A percentile compares a stretch with the other conserved stretches of the same genome.
Conservation (phyloP, 2,113 vertebrate genomes). For the Podilymbus podiceps region DNA sequence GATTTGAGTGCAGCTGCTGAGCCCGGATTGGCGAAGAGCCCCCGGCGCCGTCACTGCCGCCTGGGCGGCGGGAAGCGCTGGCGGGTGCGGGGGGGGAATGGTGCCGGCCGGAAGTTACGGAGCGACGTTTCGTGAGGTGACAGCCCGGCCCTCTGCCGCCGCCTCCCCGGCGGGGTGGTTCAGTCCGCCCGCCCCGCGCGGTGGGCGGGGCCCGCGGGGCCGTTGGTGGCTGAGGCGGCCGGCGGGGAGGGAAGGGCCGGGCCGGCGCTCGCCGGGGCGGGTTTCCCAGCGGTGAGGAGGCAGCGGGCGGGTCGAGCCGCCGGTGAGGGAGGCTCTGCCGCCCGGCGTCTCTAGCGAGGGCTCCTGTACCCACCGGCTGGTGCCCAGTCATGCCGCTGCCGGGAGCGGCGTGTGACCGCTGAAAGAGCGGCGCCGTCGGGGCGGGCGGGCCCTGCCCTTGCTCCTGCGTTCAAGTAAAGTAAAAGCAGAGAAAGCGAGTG, state of each 20-base stretch:
- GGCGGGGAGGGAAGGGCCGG: no score
- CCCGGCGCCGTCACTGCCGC: neutral
- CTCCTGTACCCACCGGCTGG: no score
- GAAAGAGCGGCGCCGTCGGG: no score
- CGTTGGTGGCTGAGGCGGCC: neutral
- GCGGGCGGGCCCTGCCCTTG: no score
- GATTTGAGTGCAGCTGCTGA: neutral
- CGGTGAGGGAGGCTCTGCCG: no score
- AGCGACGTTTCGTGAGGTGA: accelerated
- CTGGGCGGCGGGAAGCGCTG: accelerated
- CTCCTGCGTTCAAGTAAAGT: no score
- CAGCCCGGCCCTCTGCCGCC: accelerated
- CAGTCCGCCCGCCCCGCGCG: no score
- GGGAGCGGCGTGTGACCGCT: no score
- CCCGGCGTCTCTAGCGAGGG: no score
- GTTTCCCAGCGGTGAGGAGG: accelerated
- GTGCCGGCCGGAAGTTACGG: neutral
- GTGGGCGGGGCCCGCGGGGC: neutral
- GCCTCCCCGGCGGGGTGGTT: neutral
- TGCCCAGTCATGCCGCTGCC: no score
- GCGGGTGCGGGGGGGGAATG: accelerated
- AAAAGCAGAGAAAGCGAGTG: accelerated
- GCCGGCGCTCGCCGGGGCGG: no score
- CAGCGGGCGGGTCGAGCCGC: no score
- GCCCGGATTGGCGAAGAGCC: neutral